Percentiles rank a stretch among this genome's conserved stretches.
Evolutionary conservation across 2,113 vertebrate genomes (phyloP).

Genomic region (Xiphorhynchus elegans): DNA sequence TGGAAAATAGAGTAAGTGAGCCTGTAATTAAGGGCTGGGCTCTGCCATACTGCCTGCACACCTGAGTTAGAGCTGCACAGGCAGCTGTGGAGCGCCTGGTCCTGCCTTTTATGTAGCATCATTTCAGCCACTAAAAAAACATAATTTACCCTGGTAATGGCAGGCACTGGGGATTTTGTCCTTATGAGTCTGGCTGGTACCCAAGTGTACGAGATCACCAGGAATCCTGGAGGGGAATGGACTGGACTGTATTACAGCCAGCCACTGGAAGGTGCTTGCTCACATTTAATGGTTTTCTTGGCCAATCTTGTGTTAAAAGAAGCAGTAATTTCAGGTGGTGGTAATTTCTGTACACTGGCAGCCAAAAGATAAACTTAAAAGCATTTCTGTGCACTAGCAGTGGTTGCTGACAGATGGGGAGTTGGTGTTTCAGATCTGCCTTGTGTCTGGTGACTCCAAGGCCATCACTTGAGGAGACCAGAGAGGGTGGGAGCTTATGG

Average conservation of each 20-base stretch:
- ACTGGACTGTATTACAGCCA: not conserved
- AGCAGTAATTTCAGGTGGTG: not conserved
- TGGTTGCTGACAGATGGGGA: not conserved
- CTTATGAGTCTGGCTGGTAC: not conserved
- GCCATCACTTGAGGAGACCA: not conserved
- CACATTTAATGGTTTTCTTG: not conserved
- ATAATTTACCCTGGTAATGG: not conserved
- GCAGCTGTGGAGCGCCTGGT: not conserved
- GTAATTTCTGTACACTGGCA: not conserved
- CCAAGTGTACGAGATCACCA: not conserved
- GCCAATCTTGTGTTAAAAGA: not conserved
- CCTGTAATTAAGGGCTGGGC: slow-evolving; percentile 55
- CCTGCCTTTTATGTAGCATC: slow-evolving; percentile 12
- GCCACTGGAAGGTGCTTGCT: not conserved
- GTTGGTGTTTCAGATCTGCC: not conserved
- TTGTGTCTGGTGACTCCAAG: not conserved
- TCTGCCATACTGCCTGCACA: not conserved
- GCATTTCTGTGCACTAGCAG: not conserved
- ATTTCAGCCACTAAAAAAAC: not conserved
- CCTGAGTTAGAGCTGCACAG: not conserved
- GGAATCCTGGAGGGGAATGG: not conserved
- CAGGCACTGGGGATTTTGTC: not conserved
- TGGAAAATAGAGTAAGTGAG: slow-evolving; percentile 37
- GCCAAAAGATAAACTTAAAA: not conserved
- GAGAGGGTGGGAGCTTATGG: not conserved